Base-by-base conservation (phyloP, 1,140 invertebrate species). In the Macrobrachium rosenbergii region DNA sequence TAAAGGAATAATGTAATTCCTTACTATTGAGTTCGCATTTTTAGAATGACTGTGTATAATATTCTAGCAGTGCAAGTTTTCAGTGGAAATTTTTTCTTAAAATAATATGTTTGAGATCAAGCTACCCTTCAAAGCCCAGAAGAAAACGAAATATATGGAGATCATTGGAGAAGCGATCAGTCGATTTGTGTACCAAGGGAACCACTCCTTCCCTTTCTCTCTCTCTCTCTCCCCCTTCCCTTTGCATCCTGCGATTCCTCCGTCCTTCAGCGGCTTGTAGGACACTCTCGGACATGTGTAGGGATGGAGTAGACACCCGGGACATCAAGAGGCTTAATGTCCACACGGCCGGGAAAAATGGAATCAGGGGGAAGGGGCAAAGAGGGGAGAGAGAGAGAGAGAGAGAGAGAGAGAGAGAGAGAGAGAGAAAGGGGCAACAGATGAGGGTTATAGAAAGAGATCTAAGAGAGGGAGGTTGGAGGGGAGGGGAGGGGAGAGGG, bases 201-300 rank as follows among this genome's bases (percentile, higher is more conserved):
- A 52, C 52, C 52, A 10, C 52, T 12, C 19, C n/a, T n/a, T 23
- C 28, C 2, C 12, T 11, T 11, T 59, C 52, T 45, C 2, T 28
- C 52, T 78, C 76, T 78, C 52, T 43, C 60, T 67, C 79, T 81
- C 79, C 12, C 79, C 63, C 79, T 81, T 59, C 67, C 17, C 52
- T 64, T 52, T 0, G n/a, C 63, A 11, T 59, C 10, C 7, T 23
- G 14, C 37, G 23, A 28, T 43, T 72, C 69, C 37, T 43, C 37
- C 69, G 23, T 43, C 37, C 69, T 72, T 17, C 37, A 17, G 23
- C 69, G 23, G 23, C 69, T 28, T 72, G 69, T 72, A 28, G 69
- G 69, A 80, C 77, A 80, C 52, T 28, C n/a, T 17, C 58, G 59
- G 45, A 80, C 77, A 80, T 60, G 59, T 60, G 59, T 60, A 58